Conservation (phyloP, 2,888 invertebrate species). For the Sesia apiformis region DNA sequence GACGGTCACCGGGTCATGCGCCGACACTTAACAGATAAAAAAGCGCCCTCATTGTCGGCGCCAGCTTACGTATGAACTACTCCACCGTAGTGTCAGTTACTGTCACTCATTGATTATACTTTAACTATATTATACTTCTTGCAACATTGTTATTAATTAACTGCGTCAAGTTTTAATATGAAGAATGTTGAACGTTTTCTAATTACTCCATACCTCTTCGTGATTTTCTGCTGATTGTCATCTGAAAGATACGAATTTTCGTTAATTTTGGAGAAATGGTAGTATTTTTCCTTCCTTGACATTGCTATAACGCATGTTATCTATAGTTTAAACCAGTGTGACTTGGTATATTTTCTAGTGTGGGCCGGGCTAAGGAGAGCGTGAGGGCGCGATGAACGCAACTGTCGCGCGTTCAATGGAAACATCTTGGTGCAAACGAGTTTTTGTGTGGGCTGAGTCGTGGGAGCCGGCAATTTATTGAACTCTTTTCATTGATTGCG, state of each 20-base stretch:
- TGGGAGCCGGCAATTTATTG: constrained; percentile 29
- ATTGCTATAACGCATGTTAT: too few relatives aligned
- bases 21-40: constrained; percentile 31
- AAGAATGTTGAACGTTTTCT: too few relatives aligned
- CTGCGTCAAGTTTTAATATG: too few relatives aligned
- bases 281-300: too few relatives aligned
- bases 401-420: constrained; percentile 2
- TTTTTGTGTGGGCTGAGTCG: constrained; percentile 39
- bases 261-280: too few relatives aligned
- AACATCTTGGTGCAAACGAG: constrained; percentile 26
- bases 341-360: not conserved
- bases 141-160: too few relatives aligned
- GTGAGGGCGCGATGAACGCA: not conserved
- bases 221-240: too few relatives aligned
- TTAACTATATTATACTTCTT: too few relatives aligned
- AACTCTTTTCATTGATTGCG: constrained; percentile 27
- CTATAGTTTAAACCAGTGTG: too few relatives aligned
- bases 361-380: not conserved
- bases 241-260: too few relatives aligned
- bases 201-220: too few relatives aligned
- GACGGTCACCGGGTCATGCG: constrained; percentile 39
- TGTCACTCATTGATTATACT: too few relatives aligned
- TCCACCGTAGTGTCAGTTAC: not conserved
- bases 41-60: constrained; percentile 18
- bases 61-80: not conserved